Base-by-base conservation (phyloP, 1,140 invertebrate species). In the Dreissena polymorpha region DNA sequence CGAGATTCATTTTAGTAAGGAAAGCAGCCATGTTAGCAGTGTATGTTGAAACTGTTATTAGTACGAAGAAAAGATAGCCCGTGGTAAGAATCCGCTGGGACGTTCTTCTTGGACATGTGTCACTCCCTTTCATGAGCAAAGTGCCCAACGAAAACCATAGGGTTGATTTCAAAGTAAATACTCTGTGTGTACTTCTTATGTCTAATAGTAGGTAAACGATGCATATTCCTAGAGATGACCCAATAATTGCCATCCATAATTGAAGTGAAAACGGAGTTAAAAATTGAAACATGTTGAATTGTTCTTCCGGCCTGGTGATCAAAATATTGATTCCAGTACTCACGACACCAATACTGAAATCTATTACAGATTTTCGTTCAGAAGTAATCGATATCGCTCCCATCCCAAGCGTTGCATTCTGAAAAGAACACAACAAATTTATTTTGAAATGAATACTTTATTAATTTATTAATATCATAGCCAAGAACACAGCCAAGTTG, bases 11-110 rank as follows among this genome's bases (percentile, higher is more conserved):
- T 23, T 88, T 91, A 21, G 92, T 92, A 49, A 92, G 81, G 75
- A 92, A 92, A 60, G 91, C 91, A 0, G 91, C 92, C 89, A 92
- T 89, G 80, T 92, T 92, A 29, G 91, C 92, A 7, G 92, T 92
- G 57, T 92, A 92, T 5, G 89, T 91, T 12, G 89, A 90, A 12
- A 92, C 89, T 10, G 90, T 90, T 39, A 92, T 92, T 16, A 92
- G 75, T 18, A 91, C 91, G 80, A 92, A 92, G 79, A 91, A 92
- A 10, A 88, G 87, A 73, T 90, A 91, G 14, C 90, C 90, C n/a
- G 87, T 89, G 0, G 92, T 91, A 0, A 91, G 82, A 39, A 92
- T 90, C 69, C 92, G 74, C 68, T 91, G 90, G 10, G 91, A 91
- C 0, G 89, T 84, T 16, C 86, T 85, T 14, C 86, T 84, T 23